phyloP scores from a whole-genome alignment of 2,797 vertebrate species.

The Tympanoctomys barrerae region DNA sequence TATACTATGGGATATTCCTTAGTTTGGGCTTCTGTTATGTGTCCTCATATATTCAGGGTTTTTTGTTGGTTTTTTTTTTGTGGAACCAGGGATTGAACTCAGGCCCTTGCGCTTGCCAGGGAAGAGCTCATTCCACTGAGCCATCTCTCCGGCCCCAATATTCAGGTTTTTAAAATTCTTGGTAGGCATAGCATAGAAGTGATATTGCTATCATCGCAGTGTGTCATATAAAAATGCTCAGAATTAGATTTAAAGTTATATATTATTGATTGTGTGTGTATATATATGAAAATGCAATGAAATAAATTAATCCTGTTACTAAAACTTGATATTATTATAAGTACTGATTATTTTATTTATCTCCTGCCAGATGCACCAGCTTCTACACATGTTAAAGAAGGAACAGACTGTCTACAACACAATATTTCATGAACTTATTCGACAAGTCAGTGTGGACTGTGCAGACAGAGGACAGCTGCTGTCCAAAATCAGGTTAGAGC shows the following conservation, averaged over 20 bases:
- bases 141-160: neutral
- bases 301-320: conserved; percentile 6
- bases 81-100: no score
- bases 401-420: conserved; percentile 96
- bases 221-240: neutral
- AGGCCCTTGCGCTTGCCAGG: no score
- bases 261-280: neutral
- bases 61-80: no score
- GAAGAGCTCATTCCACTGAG: no score
- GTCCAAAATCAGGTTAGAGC: conserved; percentile 93
- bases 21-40: neutral
- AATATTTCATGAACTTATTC: conserved; percentile 95
- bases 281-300: neutral
- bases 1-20: neutral
- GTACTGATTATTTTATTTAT: neutral
- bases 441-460: conserved; percentile 94
- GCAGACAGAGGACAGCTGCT: conserved; percentile 94
- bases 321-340: neutral
- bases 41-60: neutral
- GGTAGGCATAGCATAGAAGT: neutral
- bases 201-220: neutral
- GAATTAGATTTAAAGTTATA: neutral
- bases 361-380: conserved; percentile 91
- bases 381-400: conserved; percentile 90
- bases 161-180: conserved; percentile 25